phyloP scores from a whole-genome alignment of 2,113 vertebrate species.

The Dendrocopos noguchii region DNA sequence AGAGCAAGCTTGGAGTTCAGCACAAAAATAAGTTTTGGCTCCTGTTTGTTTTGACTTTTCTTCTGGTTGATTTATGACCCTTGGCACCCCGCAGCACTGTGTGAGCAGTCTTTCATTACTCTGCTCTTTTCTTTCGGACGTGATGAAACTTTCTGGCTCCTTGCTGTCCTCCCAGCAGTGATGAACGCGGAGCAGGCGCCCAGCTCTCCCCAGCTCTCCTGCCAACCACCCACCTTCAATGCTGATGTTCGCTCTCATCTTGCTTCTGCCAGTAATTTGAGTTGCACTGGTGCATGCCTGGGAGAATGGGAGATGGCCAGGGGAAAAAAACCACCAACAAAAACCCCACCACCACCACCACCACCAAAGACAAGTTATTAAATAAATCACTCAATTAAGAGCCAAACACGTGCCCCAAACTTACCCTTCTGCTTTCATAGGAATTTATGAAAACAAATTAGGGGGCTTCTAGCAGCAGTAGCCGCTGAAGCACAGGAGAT shows the following conservation, averaged over 20 bases:
- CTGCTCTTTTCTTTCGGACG: slow-evolving; percentile 33
- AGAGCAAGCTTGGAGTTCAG: slow-evolving; percentile 18
- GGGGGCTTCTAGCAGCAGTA: background rate
- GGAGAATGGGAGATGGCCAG: background rate
- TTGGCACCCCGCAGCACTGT: background rate
- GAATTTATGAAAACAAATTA: background rate
- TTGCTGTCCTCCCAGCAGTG: slow-evolving; percentile 12
- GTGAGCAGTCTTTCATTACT: slow-evolving; percentile 46
- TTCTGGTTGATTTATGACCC: slow-evolving; percentile 51
- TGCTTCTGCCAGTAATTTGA: background rate
- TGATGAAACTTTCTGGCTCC: slow-evolving; percentile 59
- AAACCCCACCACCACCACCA: no score
- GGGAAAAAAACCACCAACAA: background rate
- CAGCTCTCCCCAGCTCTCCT: background rate
- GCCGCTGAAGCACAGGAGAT: background rate
- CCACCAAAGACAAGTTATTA: background rate
- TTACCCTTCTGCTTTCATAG: background rate
- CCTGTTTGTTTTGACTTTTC: slow-evolving; percentile 46
- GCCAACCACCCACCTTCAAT: background rate
- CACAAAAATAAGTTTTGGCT: slow-evolving; percentile 2
- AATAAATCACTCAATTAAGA: background rate
- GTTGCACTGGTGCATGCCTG: background rate
- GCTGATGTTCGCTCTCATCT: accelerated
- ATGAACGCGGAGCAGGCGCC: accelerated
- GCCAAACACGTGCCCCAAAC: background rate